These are phyloP conservation scores for Luehdorfia chinensis DNA, from an alignment of 1,140 invertebrate genomes.

Conservation along the genomic window DNA sequence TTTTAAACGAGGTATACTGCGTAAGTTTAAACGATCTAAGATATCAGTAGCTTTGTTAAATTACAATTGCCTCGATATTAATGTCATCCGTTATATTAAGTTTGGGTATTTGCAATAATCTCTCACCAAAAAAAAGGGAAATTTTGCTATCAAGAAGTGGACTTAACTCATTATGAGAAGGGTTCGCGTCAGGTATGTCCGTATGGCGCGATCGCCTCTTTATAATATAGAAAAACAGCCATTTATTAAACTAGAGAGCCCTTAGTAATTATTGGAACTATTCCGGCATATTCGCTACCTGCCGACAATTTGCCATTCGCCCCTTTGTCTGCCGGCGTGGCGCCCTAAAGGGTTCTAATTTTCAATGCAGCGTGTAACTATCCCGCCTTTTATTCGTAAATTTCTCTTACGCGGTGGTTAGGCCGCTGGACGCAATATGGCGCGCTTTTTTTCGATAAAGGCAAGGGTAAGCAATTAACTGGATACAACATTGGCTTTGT, in stretches of 20 bases:
- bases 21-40: too few species aligned
- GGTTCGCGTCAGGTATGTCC: conserved; percentile 68
- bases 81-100: not conserved
- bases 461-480: conserved; percentile 70
- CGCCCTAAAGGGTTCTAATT: conserved; percentile 77
- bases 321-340: conserved; percentile 73
- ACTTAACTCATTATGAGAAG: conserved; percentile 37
- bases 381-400: conserved; percentile 71
- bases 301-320: conserved; percentile 73
- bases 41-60: too few species aligned
- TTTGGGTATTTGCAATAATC: too few species aligned
- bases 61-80: too few species aligned
- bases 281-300: conserved; percentile 73
- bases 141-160: conserved; percentile 2
- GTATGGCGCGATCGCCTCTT: conserved; percentile 70
- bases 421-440: conserved; percentile 72
- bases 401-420: conserved; percentile 75
- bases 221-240: conserved; percentile 71
- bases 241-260: conserved; percentile 73
- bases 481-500: conserved; percentile 56
- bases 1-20: too few species aligned
- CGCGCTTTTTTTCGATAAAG: conserved; percentile 55
- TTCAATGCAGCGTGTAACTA: conserved; percentile 75
- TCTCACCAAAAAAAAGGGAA: not conserved
- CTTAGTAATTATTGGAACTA: conserved; percentile 69